A percentile compares a stretch with the other conserved stretches of the same genome.
Conservation (phyloP, 2,888 invertebrate genomes). For the Epirrhoe tristata region DNA sequence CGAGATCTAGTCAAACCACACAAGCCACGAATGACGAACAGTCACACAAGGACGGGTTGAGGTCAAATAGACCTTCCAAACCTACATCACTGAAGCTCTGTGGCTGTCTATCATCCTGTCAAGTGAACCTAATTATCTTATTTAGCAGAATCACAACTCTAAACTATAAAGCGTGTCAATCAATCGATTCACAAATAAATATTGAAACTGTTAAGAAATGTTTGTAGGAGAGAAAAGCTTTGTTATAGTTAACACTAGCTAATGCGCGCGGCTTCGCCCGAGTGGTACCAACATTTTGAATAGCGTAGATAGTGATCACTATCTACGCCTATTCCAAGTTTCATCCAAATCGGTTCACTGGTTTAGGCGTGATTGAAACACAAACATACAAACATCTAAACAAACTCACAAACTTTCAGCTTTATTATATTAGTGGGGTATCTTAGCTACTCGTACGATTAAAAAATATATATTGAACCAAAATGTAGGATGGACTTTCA, state of each 20-base stretch:
- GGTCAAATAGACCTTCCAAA: constrained; percentile 29
- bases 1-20: constrained; percentile 5
- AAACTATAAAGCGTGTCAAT: not conserved
- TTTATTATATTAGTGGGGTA: no score
- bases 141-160: constrained; percentile 4
- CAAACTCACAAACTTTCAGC: no score
- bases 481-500: no score
- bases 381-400: no score
- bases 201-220: not conserved
- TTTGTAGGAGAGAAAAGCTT: not conserved
- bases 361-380: no score
- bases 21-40: not conserved
- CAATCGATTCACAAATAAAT: not conserved
- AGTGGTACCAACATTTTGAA: no score
- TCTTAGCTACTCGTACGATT: not conserved
- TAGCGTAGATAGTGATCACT: no score
- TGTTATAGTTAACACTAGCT: not conserved
- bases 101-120: constrained; percentile 37
- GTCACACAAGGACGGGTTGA: constrained; percentile 21
- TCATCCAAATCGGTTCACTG: no score
- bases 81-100: constrained; percentile 35
- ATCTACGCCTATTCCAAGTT: no score
- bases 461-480: no score
- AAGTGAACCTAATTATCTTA: constrained; percentile 23
- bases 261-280: no score